Base-by-base conservation (phyloP, 2,888 invertebrate genomes). In the Mesochorus sp. region DNA sequence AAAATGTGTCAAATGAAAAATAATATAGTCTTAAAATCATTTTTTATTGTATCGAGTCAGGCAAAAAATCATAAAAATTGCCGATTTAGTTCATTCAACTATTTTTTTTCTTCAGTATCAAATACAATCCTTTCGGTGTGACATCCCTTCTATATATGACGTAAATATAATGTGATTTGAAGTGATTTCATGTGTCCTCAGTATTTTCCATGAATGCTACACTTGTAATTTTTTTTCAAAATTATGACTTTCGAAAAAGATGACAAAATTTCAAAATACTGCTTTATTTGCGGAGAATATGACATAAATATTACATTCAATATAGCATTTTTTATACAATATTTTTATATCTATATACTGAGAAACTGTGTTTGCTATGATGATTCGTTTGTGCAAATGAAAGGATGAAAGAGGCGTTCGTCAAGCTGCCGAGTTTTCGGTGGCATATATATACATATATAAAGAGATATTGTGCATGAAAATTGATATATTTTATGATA, bases 401-500 rank as follows among this genome's bases (percentile, higher is more conserved):
- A 53, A 66, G 17, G 66, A 2, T 37, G 26, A 39, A 66, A 31
- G 10, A 6, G 21, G 24, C 5, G 57, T 59, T 12, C 3, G 10
- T 26, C 5, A 8, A 19, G 39, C 19, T 39, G 39, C 26, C 4
- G 26, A 24, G n/a, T 67, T 14, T n/a, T 12, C 12, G 34, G n/a
- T 0, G 10, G 28, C 19, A 28, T 5, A 59, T 42, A 62, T 59
- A 47, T 14, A 57, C 12, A 12, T 26, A 17, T 1, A 24, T 26
- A 10, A 19, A 24, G n/a, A 8, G n/a, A 14, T 24, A 24, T 8
- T 64, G 28, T 24, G 14, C 34, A n/a, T 34, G 19, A 10, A 3
- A 14, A 6, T 34, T 37, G 31, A 31, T 53, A 42, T 21, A 68
- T 28, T 57, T 28, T 57, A 55, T 72, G n/a, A n/a, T n/a, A n/a